Evolutionary conservation across 1,140 invertebrate species (phyloP), one percentile per base, ranked within the genome.

Genomic region (Helicoverpa armigera): DNA sequence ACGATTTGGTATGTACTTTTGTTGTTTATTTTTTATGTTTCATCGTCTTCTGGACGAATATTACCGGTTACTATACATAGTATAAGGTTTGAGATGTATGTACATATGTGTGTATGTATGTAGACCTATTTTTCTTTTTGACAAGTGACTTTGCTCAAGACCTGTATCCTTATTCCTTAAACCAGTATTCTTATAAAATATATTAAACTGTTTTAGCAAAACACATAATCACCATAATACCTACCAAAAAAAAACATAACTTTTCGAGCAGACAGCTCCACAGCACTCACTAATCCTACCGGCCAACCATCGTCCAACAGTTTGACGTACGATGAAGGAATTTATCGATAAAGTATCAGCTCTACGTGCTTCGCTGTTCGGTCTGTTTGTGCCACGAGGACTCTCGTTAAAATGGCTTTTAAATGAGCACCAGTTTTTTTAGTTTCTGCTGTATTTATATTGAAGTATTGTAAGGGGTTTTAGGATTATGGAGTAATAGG

Each of bases 241-340:
- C n/a, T n/a, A n/a, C n/a, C n/a, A n/a, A 51, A 18, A 12, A 69
- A 69, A 51, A 14, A 69, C n/a, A 12, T 2, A 50, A 63, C 60
- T 23, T n/a, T n/a, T 63, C 5, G 13, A 16, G 23, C 53, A 31
- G 54, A n/a, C 9, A 61, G 65, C 31, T 63, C 58, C 67, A 72
- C 60, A 82, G 81, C 50, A 82, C 70, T 58, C 73, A 29, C 35
- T 83, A 35, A 80, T 54, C 83, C 13, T 23, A 56, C 65, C 67
- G 29, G 50, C 56, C 80, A 69, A 80, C 73, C 67, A 82, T 70
- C 72, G 76, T 72, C 80, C 51, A 80, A 48, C 81, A 74, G 82
- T 85, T 85, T 88, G 87, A 88, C 85, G 85, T 88, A 87, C 84
- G 84, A 84, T 86, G 87, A 85, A 82, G 77, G 83, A 83, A 81